Conservation (phyloP, 2,797 vertebrate species). For the Sparidentex hasta region DNA sequence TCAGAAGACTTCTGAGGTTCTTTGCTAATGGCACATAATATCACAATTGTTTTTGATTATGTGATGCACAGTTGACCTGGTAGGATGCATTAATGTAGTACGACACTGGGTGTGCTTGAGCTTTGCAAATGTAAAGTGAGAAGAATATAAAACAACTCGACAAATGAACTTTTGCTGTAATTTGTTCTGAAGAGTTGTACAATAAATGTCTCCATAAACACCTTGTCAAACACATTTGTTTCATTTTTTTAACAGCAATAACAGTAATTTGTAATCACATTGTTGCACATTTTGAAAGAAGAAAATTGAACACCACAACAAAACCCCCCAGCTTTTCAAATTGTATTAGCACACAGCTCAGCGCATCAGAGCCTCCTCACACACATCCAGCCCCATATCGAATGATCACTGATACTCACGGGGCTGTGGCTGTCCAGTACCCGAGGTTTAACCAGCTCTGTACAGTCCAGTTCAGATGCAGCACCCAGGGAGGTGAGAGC, state of each 20-base stretch:
- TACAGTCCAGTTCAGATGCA: constrained; percentile 75
- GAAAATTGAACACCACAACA: background rate
- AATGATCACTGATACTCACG: constrained; percentile 69
- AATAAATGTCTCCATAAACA: background rate
- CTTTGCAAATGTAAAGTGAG: background rate
- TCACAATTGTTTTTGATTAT: background rate
- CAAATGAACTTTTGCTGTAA: background rate
- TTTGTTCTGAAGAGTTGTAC: background rate
- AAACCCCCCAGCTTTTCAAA: constrained; percentile 2
- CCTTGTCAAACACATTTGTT: background rate
- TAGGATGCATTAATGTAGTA: background rate
- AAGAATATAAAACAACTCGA: background rate
- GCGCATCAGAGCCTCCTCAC: constrained; percentile 8
- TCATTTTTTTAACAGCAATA: background rate
- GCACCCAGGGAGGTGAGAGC: constrained; percentile 73
- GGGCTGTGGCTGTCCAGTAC: constrained; percentile 82
- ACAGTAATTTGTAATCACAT: background rate
- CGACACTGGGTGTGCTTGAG: background rate
- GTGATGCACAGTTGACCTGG: background rate
- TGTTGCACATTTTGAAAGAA: background rate
- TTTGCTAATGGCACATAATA: background rate
- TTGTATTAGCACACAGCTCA: background rate
- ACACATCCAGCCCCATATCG: constrained; percentile 16
- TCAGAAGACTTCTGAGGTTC: background rate
- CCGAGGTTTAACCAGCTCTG: constrained; percentile 80